phyloP scores from a whole-genome alignment of 2,797 vertebrate genomes.

The Lophotriccus pileatus region DNA sequence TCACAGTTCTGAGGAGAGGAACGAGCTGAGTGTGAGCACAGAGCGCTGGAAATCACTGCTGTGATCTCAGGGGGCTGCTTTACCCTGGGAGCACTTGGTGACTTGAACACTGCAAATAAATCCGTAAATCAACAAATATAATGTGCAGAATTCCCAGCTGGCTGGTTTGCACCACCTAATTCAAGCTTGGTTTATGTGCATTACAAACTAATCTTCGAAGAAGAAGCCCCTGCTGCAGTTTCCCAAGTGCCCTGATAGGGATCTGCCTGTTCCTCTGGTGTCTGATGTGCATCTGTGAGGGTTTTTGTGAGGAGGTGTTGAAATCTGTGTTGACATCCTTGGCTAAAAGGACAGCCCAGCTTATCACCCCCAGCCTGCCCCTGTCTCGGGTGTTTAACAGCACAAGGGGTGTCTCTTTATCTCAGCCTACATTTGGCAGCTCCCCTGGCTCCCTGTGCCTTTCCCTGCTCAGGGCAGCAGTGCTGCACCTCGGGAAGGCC shows the following conservation, averaged over 20 bases:
- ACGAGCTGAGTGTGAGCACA: rapidly evolving
- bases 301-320: rapidly evolving
- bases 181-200: background rate
- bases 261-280: background rate
- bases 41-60: rapidly evolving
- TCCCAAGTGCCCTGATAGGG: rapidly evolving
- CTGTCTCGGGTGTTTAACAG: rapidly evolving
- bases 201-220: background rate
- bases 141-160: background rate
- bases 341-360: background rate
- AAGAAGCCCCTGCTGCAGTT: background rate
- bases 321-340: background rate
- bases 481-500: rapidly evolving
- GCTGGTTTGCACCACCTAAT: rapidly evolving
- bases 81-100: background rate
- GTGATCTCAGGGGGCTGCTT: background rate
- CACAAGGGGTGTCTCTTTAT: rapidly evolving
- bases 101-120: background rate
- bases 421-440: background rate
- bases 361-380: background rate
- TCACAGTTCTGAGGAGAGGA: rapidly evolving
- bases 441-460: background rate
- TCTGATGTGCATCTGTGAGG: background rate
- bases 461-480: background rate
- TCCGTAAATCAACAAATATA: background rate